A percentile compares a stretch with the other conserved stretches of the same genome.
phyloP scores from a whole-genome alignment of 2,113 vertebrate genomes.

The Ceratotherium simum region DNA sequence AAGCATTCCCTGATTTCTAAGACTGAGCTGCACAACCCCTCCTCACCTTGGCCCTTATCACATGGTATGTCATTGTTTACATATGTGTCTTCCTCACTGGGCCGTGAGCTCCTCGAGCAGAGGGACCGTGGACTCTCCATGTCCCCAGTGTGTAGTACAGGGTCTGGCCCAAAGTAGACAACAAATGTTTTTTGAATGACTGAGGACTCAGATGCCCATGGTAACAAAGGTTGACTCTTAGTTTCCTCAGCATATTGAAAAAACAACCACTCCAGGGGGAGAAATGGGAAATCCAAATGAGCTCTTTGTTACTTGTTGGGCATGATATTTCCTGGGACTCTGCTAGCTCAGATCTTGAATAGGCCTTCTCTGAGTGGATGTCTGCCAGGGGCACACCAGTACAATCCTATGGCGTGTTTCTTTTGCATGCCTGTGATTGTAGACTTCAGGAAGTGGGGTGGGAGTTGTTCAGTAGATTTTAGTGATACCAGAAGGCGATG shows the following conservation, averaged over 20 bases:
- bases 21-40: not conserved
- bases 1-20: slow-evolving; percentile 1
- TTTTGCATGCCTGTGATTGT: not conserved
- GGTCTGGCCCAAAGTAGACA: not conserved
- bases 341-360: not conserved
- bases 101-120: not conserved
- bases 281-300: slow-evolving; percentile 6
- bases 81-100: not conserved
- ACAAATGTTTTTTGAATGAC: slow-evolving; percentile 32
- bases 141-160: not conserved
- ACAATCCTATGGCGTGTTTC: not conserved
- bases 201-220: not conserved
- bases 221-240: slow-evolving; percentile 15
- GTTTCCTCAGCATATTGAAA: not conserved
- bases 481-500: not conserved
- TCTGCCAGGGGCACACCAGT: not conserved
- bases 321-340: not conserved
- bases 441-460: not conserved
- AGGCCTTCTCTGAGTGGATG: not conserved
- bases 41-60: not conserved
- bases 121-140: not conserved
- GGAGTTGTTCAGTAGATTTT: not conserved
- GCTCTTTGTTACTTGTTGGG: not conserved
- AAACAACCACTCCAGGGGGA: not conserved
- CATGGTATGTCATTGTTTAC: not conserved